Evolutionary conservation across 2,797 vertebrate genomes (phyloP).

Genomic region (Hypotaenidia philippensis): DNA sequence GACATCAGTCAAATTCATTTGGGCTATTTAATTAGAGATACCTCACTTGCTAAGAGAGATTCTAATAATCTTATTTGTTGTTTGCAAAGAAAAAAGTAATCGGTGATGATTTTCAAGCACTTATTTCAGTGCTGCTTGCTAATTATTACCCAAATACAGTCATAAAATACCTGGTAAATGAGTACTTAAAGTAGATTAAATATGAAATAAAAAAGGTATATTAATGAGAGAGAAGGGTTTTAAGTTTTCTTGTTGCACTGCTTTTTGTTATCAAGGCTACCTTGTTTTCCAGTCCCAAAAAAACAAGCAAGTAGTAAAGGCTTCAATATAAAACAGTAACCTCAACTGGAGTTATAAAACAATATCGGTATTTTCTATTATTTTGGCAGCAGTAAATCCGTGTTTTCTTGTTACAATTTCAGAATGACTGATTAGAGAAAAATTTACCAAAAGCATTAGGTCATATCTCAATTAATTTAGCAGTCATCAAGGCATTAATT

Average conservation of each 20-base stretch:
- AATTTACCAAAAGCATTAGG: background rate
- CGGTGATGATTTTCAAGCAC: background rate
- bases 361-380: background rate
- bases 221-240: background rate
- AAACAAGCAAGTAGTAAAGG: background rate
- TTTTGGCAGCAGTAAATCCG: background rate
- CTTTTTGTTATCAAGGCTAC: background rate
- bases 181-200: background rate
- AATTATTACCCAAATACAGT: background rate
- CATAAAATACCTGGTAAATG: constrained; percentile 1
- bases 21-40: background rate
- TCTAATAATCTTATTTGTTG: background rate
- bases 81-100: background rate
- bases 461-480: background rate
- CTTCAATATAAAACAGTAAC: background rate
- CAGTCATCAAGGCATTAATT: background rate
- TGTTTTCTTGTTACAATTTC: background rate
- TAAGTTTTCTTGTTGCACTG: background rate
- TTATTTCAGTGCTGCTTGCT: background rate
- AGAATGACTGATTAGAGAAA: background rate
- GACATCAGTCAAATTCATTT: background rate
- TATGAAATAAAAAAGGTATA: background rate
- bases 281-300: background rate
- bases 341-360: background rate
- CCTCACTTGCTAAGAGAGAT: background rate